phyloP scores from a whole-genome alignment of 92 coral and sea anemone species.

The Zoanthus sociatus region DNA sequence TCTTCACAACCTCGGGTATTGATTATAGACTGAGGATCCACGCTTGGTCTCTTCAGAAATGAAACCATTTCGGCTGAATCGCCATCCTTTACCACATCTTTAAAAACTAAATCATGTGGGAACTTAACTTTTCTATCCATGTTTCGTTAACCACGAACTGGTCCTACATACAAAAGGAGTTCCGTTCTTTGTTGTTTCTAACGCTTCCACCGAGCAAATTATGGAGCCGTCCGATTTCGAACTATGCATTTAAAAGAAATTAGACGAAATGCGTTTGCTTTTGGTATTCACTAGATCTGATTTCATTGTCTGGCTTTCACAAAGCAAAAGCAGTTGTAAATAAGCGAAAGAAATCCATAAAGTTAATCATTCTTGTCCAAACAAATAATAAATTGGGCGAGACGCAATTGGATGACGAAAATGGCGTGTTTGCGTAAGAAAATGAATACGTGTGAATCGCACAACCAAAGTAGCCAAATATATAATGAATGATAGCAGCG shows the following conservation, averaged over 20 bases:
- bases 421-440: constrained; percentile 20
- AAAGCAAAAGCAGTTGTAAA: constrained; percentile 34
- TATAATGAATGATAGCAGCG: neutral
- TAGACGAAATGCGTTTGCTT: constrained; percentile 23
- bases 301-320: constrained; percentile 49
- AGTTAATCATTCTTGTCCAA: constrained; percentile 73
- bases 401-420: constrained; percentile 22
- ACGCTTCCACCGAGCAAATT: neutral
- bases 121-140: constrained; percentile 90
- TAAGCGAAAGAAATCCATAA: constrained; percentile 59
- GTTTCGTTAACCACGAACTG: neutral
- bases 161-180: neutral
- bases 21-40: constrained; percentile 85
- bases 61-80: constrained; percentile 91
- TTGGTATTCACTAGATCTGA: constrained; percentile 7
- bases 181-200: neutral
- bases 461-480: neutral
- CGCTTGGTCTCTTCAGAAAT: constrained; percentile 96
- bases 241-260: constrained; percentile 4
- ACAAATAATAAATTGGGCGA: constrained; percentile 54
- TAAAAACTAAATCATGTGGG: constrained; percentile 94
- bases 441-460: constrained; percentile 21
- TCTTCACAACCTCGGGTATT: constrained; percentile 73
- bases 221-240: constrained; percentile 1
- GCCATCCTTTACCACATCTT: constrained; percentile 97